Evolutionary conservation across 2,888 invertebrate genomes (phyloP).

Genomic region (Pediacus dermestoides): DNA sequence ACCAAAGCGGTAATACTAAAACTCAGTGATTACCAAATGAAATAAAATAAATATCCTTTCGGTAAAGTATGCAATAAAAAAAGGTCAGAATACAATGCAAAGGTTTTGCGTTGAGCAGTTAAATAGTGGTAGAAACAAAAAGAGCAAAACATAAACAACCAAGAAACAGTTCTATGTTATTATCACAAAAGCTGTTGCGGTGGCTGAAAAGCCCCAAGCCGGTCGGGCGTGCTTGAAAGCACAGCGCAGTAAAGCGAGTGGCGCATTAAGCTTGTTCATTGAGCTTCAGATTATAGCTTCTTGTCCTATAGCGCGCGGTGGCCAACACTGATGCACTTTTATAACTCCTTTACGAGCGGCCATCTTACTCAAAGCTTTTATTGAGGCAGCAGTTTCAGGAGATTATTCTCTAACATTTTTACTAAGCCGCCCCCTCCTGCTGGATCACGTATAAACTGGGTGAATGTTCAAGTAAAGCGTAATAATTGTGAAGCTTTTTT

Average conservation of each 20-base stretch:
- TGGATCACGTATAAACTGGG: too few species aligned
- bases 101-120: constrained; percentile 26
- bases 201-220: constrained; percentile 38
- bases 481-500: too few species aligned
- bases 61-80: too few species aligned
- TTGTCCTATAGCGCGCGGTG: constrained; percentile 43
- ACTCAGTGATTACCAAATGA: too few species aligned
- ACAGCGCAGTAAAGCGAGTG: constrained; percentile 43
- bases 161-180: constrained; percentile 43
- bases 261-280: constrained; percentile 46
- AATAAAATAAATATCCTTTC: too few species aligned
- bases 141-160: constrained; percentile 41
- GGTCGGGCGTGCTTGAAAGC: constrained; percentile 42
- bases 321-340: constrained; percentile 44
- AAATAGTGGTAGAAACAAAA: constrained; percentile 32
- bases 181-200: constrained; percentile 45
- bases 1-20: too few species aligned
- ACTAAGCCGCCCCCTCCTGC: constrained; percentile 8
- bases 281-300: constrained; percentile 45
- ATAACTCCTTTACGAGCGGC: constrained; percentile 44
- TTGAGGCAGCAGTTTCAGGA: constrained; percentile 26
- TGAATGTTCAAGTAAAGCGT: too few species aligned
- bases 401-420: constrained; percentile 15
- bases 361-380: constrained; percentile 41
- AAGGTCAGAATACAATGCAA: constrained; percentile 19